Conservation (phyloP, 1,140 invertebrate species). For the Drosophila trapezifrons region DNA sequence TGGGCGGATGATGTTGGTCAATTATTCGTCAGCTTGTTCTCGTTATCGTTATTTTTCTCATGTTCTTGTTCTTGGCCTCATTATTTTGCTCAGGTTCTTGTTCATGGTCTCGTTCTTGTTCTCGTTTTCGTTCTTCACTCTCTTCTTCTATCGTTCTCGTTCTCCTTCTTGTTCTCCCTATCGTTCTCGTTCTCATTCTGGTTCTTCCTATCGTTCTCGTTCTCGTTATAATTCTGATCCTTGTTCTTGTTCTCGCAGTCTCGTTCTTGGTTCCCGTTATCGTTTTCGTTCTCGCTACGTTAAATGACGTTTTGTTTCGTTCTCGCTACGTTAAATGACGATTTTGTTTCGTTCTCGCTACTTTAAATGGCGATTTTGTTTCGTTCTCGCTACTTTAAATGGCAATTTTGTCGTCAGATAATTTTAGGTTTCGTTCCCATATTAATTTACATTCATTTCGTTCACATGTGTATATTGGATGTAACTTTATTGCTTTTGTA, state of each 20-base stretch:
- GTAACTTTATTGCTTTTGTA: background rate
- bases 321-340: background rate
- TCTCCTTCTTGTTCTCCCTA: background rate
- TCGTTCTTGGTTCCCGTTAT: background rate
- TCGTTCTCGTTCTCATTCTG: no score
- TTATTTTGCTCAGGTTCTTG: no score
- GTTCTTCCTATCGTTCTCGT: no score
- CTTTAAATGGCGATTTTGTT: background rate
- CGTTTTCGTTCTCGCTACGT: background rate
- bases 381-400: background rate
- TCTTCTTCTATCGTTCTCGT: background rate
- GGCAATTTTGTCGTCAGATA: background rate
- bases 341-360: background rate
- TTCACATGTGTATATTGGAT: background rate
- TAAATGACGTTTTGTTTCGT: background rate
- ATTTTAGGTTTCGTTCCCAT: background rate
- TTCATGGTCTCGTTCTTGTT: no score
- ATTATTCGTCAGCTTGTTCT: conserved; percentile 16
- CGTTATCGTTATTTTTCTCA: background rate
- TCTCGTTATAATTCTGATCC: background rate
- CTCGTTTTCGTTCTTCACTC: background rate
- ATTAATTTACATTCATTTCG: conserved; percentile 6
- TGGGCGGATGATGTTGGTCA: conserved; percentile 28
- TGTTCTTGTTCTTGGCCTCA: background rate
- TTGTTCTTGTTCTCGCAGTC: background rate